Evolutionary conservation across 2,888 invertebrate genomes (phyloP), one percentile per base, ranked within the genome.

Genomic region (Odontocolon sp.): DNA sequence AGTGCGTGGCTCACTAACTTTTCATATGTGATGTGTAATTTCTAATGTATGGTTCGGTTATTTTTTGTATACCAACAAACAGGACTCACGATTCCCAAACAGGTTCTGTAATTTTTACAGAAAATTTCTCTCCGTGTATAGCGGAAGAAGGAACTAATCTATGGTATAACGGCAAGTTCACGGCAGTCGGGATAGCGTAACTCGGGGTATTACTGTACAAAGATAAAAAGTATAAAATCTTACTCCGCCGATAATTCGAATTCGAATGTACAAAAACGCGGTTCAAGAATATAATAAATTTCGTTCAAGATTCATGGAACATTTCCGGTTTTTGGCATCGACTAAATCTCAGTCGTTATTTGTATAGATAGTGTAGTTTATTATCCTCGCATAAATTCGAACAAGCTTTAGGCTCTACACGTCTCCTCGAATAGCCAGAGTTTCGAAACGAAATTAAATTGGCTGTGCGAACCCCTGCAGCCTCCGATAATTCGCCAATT

Each of bases 381-480:
- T 67, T 52, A 26, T 28, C 14, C 23, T 50, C 23, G 36, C n/a
- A 68, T 54, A 57, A 74, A 74, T 64, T 47, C 42, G 31, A 40
- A 38, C 40, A 50, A 63, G 47, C 33, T 74, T 56, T 47, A 31
- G 18, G 28, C 61, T 56, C 61, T 18, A 45, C 61, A 36, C 42
- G 31, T 57, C 68, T 45, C 56, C 18, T 40, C 56, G 50, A 57
- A 68, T 74, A 68, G 47, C 57, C 63, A 16, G 47, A 74, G 47
- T 57, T 74, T 56, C 68, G 68, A 63, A 74, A 63, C 68, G 54
- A 74, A 68, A 63, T 74, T 74, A 63, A 68, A 68, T 74, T 68
- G 74, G 63, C 68, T 67, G 9, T 33, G 42, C 52, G 47, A 40
- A 36, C 63, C 73, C 28, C 56, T 26, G 28, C n/a, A 18, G 28